A percentile compares a stretch with the other conserved stretches of the same genome.
These are phyloP conservation scores for Punctoribates punctum DNA, from an alignment of 2,888 invertebrate genomes.

Conservation along the genomic window DNA sequence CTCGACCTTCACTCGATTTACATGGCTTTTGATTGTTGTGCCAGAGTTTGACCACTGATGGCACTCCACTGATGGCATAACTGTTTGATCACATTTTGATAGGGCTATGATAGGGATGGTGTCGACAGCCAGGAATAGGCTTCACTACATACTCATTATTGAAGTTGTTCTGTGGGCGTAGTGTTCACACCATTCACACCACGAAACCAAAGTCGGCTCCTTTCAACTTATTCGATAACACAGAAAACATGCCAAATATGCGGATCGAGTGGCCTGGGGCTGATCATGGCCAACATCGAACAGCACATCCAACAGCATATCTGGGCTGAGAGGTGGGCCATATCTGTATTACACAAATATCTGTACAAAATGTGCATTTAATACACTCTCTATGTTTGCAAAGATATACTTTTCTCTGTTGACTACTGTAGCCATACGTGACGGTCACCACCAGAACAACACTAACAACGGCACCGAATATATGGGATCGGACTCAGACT, in stretches of 20 bases:
- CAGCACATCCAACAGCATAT: neutral
- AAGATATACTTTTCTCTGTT: conserved; percentile 1
- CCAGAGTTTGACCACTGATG: neutral
- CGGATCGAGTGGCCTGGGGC: neutral
- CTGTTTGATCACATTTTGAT: conserved; percentile 19
- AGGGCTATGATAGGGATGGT: too few relatives aligned
- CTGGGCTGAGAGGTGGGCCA: neutral
- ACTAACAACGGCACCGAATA: neutral
- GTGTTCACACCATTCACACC: conserved; percentile 17
- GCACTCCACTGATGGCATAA: too few relatives aligned
- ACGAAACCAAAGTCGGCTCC: conserved; percentile 5
- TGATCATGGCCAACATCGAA: neutral
- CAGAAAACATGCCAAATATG: neutral
- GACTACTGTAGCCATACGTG: conserved; percentile 11
- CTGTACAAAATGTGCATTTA: neutral
- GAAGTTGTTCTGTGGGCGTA: conserved; percentile 14
- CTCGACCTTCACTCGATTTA: neutral
- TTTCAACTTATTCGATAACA: neutral
- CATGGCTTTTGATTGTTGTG: neutral
- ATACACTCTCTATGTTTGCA: neutral
- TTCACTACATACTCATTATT: neutral
- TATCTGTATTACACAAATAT: neutral
- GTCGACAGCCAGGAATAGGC: neutral
- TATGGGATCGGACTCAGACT: neutral
- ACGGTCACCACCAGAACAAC: neutral